A percentile compares a stretch with the other conserved stretches of the same genome.
Evolutionary conservation across 2,113 vertebrate genomes (phyloP).

Genomic region (Monopterus albus): DNA sequence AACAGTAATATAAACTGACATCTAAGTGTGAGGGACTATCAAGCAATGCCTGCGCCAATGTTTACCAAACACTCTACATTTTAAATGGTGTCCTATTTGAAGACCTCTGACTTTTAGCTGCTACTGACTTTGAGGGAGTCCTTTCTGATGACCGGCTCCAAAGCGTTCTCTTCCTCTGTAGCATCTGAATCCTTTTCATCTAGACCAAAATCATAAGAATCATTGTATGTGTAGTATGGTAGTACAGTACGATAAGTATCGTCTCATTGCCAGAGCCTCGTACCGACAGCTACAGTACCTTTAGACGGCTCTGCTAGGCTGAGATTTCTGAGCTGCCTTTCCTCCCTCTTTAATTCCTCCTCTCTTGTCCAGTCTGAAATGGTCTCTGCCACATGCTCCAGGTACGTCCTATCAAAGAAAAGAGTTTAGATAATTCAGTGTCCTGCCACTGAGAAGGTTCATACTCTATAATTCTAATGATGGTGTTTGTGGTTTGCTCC

Average conservation of each 20-base stretch:
- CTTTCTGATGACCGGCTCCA: conserved; percentile 64
- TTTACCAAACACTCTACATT: too few relatives aligned
- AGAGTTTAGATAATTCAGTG: too few relatives aligned
- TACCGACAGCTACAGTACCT: conserved; percentile 14
- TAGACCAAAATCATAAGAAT: conserved; percentile 12
- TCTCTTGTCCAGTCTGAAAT: conserved; percentile 86
- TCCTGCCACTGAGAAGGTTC: too few relatives aligned
- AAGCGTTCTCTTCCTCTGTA: conserved; percentile 2
- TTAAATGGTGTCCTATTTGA: too few relatives aligned
- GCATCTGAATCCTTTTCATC: conserved; percentile 18
- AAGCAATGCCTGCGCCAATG: too few relatives aligned
- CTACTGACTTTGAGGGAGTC: conserved; percentile 80
- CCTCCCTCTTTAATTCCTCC: conserved; percentile 84
- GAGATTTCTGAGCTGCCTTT: conserved; percentile 21
- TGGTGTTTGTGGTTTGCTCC: too few relatives aligned
- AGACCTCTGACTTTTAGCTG: too few relatives aligned
- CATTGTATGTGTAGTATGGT: neutral
- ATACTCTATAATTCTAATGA: too few relatives aligned
- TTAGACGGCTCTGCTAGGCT: conserved; percentile 27
- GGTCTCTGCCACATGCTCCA: conserved; percentile 86
- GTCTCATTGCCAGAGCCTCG: accelerated
- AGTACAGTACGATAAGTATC: accelerated
- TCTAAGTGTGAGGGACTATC: neutral
- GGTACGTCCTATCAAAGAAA: conserved; percentile 83
- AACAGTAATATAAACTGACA: neutral